These are phyloP conservation scores for Nerophis ophidion DNA, from an alignment of 2,113 vertebrate genomes.

Conservation along the genomic window DNA sequence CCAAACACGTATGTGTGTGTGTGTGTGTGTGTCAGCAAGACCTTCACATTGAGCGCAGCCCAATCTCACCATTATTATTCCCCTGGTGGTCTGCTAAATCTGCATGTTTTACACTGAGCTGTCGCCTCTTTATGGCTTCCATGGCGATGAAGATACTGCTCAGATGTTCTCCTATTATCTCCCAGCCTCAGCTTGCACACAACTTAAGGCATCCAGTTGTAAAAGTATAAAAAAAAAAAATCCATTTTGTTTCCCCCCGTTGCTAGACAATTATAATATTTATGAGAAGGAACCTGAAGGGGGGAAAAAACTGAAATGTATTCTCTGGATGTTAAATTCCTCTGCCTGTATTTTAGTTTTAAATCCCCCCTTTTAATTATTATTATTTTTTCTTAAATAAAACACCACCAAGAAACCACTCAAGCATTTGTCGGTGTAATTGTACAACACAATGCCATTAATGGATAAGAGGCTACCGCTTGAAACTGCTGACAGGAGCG, in stretches of 20 bases:
- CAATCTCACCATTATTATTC: slow-evolving; percentile 42
- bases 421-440: slow-evolving; percentile 76
- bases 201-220: slow-evolving; percentile 44
- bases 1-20: too few relatives aligned
- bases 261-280: slow-evolving; percentile 73
- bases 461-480: slow-evolving; percentile 69
- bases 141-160: slow-evolving; percentile 59
- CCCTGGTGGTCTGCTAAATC: slow-evolving; percentile 45
- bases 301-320: slow-evolving; percentile 56
- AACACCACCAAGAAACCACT: slow-evolving; percentile 69
- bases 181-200: slow-evolving; percentile 46
- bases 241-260: slow-evolving; percentile 41
- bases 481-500: slow-evolving; percentile 70
- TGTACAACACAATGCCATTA: slow-evolving; percentile 74
- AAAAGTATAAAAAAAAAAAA: slow-evolving; percentile 54
- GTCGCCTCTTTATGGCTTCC: slow-evolving; percentile 42
- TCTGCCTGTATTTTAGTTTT: slow-evolving; percentile 47
- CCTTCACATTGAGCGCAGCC: slow-evolving; percentile 26
- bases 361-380: background rate
- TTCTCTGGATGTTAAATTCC: slow-evolving; percentile 56
- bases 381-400: slow-evolving; percentile 60
- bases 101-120: slow-evolving; percentile 52
- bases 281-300: slow-evolving; percentile 61
- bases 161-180: slow-evolving; percentile 58
- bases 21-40: slow-evolving; percentile 2